These are phyloP conservation scores for Drosophila acutilabella DNA, from an alignment of 2,888 invertebrate species.

Conservation along the genomic window DNA sequence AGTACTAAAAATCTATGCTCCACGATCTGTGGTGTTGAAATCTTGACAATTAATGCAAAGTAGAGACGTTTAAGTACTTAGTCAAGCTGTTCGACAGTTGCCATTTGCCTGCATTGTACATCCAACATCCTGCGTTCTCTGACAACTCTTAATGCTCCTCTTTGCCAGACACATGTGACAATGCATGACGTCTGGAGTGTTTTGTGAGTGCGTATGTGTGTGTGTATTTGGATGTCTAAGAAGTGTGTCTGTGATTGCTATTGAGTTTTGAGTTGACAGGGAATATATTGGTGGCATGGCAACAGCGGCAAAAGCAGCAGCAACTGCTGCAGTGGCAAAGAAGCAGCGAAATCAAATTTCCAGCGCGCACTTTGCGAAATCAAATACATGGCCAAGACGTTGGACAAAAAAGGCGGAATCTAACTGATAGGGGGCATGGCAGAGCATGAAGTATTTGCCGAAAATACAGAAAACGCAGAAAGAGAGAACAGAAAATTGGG, in stretches of 20 bases:
- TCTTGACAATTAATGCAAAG: constrained; percentile 42
- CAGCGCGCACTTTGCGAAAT: constrained; percentile 79
- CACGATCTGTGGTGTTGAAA: constrained; percentile 12
- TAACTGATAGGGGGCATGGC: constrained; percentile 12
- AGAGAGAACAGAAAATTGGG: constrained; percentile 48
- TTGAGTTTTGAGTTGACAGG: constrained; percentile 66
- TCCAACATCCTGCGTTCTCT: constrained; percentile 32
- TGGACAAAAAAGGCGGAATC: not conserved
- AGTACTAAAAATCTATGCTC: not conserved
- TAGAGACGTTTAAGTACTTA: constrained; percentile 34
- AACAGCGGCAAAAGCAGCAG: constrained; percentile 28
- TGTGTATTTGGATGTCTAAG: constrained; percentile 36
- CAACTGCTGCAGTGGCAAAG: constrained; percentile 33
- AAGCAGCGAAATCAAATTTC: constrained; percentile 73
- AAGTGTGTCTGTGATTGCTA: constrained; percentile 75
- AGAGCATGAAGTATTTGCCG: constrained; percentile 78
- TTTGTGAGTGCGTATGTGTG: constrained; percentile 22
- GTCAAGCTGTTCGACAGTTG: constrained; percentile 34
- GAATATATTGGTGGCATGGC: constrained; percentile 53
- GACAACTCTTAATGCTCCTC: constrained; percentile 24
- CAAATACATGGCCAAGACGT: constrained; percentile 65
- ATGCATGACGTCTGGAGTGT: constrained; percentile 53
- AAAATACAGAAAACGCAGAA: constrained; percentile 58
- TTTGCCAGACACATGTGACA: constrained; percentile 49
- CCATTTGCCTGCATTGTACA: constrained; percentile 56